phyloP scores from a whole-genome alignment of 2,797 vertebrate species.

The Etheostoma perlongum region DNA sequence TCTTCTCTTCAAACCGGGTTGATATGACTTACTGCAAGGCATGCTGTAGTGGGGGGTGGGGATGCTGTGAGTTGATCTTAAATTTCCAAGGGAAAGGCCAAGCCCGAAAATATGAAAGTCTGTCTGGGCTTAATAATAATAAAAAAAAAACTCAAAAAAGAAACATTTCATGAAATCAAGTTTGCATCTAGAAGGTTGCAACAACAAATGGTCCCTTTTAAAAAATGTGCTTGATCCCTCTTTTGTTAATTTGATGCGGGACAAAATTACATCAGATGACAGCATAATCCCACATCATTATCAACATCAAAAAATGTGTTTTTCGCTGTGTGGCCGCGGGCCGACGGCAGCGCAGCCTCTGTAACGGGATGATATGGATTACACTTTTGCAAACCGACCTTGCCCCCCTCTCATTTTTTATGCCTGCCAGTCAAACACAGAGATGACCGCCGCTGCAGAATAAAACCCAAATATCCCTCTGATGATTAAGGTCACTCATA shows the following conservation, averaged over 20 bases:
- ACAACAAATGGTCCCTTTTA: conserved; percentile 50
- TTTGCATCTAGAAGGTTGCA: conserved; percentile 54
- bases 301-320: conserved; percentile 71
- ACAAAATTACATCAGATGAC: conserved; percentile 80
- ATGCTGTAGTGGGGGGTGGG: conserved; percentile 17
- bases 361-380: conserved; percentile 84
- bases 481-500: conserved; percentile 85
- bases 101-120: conserved; percentile 37
- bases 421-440: conserved; percentile 74
- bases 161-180: conserved; percentile 56
- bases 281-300: conserved; percentile 79
- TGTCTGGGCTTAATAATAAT: conserved; percentile 17
- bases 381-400: conserved; percentile 75
- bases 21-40: conserved; percentile 50
- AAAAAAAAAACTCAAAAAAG: conserved; percentile 20
- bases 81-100: conserved; percentile 41
- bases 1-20: conserved; percentile 26
- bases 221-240: conserved; percentile 68
- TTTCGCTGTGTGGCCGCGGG: conserved; percentile 60
- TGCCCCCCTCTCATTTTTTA: conserved; percentile 71
- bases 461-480: conserved; percentile 82
- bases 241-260: conserved; percentile 75
- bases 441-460: conserved; percentile 68
- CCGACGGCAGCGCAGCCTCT: conserved; percentile 60
- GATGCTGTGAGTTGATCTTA: conserved; percentile 43